Base-by-base conservation (phyloP, 2,797 vertebrate genomes). In the Pempheris klunzingeri region DNA sequence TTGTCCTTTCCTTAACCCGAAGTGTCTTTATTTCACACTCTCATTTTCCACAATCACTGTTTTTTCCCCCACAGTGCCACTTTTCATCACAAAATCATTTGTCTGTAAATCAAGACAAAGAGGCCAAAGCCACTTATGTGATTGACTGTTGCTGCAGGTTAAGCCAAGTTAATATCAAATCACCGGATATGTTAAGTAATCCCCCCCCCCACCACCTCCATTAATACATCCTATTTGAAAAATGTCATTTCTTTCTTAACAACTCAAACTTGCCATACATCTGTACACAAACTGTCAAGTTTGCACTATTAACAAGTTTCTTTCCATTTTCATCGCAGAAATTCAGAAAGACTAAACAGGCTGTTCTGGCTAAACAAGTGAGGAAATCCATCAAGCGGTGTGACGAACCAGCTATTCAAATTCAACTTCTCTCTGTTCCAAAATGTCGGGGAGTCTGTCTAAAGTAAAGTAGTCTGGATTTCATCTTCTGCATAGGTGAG, bases 401-500 rank as follows among this genome's bases (percentile, higher is more conserved):
- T 50, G 61, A 86, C 47, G 46, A 79, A 78, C 44, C 28, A 41
- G 54, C 54, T 24, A 22, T 34, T 67, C 30, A 8, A 18, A 77
- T 52, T 64, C 28, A 47, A 38, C 46, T 14, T 64, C 24, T 77
- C 43, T 44, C 63, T 39, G 34, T 83, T 61, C 53, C 53, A 24
- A 73, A 69, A 61, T 39, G 65, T 58, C 12, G 46, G 68, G 66
- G 78, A 80, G 80, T 61, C 70, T 84, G 73, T 52, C 66, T 61
- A 64, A 81, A 78, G 76, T 50, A 77, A 83, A 83, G 86, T 34
- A 59, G 83, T 88, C 92, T 93, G 91, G 90, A 84, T 74, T 90
- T 85, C 74, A 78, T 94, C 92, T 67, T 77, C 71, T 43, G 78
- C 39, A 13, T 74, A 57, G 60, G 74, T 24, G 61, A 84, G 54